These are phyloP conservation scores for Eueides isabella DNA, from an alignment of 1,140 invertebrate species.

Conservation along the genomic window DNA sequence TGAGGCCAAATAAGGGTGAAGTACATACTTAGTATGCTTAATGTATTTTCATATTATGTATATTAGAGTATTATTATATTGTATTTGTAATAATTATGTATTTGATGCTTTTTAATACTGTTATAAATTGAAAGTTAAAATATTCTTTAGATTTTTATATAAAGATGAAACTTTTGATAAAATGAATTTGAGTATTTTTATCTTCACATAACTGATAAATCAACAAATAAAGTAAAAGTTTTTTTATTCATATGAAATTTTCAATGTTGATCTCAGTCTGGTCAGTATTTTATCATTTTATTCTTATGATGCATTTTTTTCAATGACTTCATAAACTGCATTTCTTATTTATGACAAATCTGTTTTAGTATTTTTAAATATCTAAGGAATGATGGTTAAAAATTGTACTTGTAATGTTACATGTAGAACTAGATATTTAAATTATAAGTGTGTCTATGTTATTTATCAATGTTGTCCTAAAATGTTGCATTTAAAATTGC, in stretches of 20 bases:
- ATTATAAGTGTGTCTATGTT: conserved; percentile 31
- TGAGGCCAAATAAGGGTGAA: conserved; percentile 39
- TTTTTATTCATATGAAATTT: conserved; percentile 11
- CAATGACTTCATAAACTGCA: conserved; percentile 1
- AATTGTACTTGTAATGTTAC: neutral
- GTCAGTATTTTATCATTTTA: conserved; percentile 37
- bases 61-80: conserved; percentile 34
- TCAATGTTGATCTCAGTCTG: conserved; percentile 35
- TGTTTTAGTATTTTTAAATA: neutral
- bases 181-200: conserved; percentile 12
- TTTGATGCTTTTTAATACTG: conserved; percentile 30
- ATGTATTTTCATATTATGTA: conserved; percentile 31
- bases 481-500: conserved; percentile 39
- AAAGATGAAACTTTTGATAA: conserved; percentile 14
- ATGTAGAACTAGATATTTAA: conserved; percentile 10
- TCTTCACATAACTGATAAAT: conserved; percentile 7
- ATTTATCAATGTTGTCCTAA: conserved; percentile 41
- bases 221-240: neutral
- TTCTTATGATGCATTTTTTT: conserved; percentile 11
- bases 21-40: conserved; percentile 31
- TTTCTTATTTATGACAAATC: conserved; percentile 2
- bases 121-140: conserved; percentile 20
- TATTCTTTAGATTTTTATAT: conserved; percentile 19
- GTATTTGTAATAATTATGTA: conserved; percentile 29
- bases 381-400: neutral